These are phyloP conservation scores for Hyles euphorbiae DNA, from an alignment of 1,140 invertebrate species.

Conservation along the genomic window DNA sequence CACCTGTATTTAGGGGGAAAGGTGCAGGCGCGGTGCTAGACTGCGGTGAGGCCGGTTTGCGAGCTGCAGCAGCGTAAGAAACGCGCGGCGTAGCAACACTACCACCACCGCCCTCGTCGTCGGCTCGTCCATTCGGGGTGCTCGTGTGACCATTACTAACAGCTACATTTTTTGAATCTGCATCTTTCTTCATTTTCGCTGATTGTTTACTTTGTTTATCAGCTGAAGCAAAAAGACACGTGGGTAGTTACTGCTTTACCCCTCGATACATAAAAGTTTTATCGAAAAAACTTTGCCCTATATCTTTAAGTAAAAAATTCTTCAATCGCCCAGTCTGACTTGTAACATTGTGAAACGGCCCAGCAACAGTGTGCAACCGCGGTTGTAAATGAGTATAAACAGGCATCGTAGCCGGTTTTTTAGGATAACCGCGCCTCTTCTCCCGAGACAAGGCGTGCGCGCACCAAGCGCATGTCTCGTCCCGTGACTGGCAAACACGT, in stretches of 20 bases:
- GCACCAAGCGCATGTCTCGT: slow-evolving; percentile 45
- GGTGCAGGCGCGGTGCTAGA: slow-evolving; percentile 42
- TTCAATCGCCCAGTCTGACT: too few species aligned
- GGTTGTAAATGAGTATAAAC: slow-evolving; percentile 6
- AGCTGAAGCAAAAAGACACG: slow-evolving; percentile 37
- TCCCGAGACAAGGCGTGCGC: slow-evolving; percentile 16
- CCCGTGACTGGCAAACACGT: slow-evolving; percentile 67
- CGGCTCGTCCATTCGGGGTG: slow-evolving; percentile 59
- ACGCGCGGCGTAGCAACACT: slow-evolving; percentile 42
- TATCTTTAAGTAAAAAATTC: too few species aligned
- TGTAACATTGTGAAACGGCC: too few species aligned
- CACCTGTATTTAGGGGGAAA: slow-evolving; percentile 53
- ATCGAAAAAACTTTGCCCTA: too few species aligned
- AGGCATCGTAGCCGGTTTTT: slow-evolving; percentile 22
- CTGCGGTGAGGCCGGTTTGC: slow-evolving; percentile 57
- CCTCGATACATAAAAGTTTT: too few species aligned
- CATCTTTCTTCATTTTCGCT: slow-evolving; percentile 61
- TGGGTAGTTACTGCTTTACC: too few species aligned
- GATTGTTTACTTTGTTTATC: slow-evolving; percentile 54
- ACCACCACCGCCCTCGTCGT: slow-evolving; percentile 62
- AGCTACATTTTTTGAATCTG: slow-evolving; percentile 37
- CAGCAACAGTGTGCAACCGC: too few species aligned
- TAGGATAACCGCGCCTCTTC: slow-evolving; percentile 19
- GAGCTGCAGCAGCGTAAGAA: slow-evolving; percentile 64
- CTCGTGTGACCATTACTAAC: slow-evolving; percentile 61